Base-by-base conservation (phyloP, 2,888 invertebrate species). In the Meiosimyza platycephala region DNA sequence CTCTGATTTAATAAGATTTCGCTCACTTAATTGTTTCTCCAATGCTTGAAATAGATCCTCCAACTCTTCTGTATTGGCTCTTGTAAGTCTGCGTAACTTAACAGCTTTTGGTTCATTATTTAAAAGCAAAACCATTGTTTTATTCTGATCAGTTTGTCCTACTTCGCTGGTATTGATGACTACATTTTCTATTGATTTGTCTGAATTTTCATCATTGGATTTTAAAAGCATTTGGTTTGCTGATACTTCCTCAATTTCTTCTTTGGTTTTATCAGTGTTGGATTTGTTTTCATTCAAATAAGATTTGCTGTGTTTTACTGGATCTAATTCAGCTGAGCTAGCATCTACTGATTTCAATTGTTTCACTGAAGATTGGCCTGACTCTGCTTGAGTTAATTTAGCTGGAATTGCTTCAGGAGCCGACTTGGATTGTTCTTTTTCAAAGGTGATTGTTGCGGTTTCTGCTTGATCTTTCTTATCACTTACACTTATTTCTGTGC, bases 21-120 rank as follows among this genome's bases (percentile, higher is more conserved):
- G 78, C 48, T 84, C 79, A 52, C 74, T 83, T 2, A 85, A 78
- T 57, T 85, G 86, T 12, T 83, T 84, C 74, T 85, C 85, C 0
- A 85, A 77, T 3, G 86, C 85, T 65, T 83, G 80, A 22, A 85
- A 84, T 4, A 85, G 74, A 6, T 76, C 83, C 59, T 85, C 85
- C 2, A 85, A 74, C 3, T 85, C 85, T 73, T 84, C 85, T 0
- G 84, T 85, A 62, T 85, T 85, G 52, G 84, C 85, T 59, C 84
- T 79, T 47, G 84, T 84, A 40, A 84, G 73, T 4, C 85, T 79
- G 6, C 84, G 80, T 0, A 84, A 82, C 47, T 84, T 82, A 7
- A 83, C 80, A 1, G 85, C 81, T 51, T 81, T 79, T 0, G 85
- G 84, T 28, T 84, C 83, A 47, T 83, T 85, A 70, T 85, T 84